These are phyloP conservation scores for Telmatochromis brachygnathus DNA, from an alignment of 2,113 vertebrate genomes.

Conservation along the genomic window DNA sequence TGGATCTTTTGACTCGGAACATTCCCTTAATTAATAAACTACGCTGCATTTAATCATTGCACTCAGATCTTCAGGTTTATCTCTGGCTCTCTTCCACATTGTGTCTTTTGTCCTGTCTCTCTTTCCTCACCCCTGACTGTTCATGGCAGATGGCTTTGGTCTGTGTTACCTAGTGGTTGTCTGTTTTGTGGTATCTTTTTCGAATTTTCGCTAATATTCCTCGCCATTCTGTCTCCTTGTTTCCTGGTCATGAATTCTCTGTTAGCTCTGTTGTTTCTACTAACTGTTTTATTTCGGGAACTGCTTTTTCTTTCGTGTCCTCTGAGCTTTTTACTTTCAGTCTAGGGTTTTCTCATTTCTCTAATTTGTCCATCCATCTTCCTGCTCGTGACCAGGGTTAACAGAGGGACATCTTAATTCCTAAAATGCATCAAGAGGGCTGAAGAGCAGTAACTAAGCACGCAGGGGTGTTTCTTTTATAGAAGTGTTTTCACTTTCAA, in stretches of 20 bases:
- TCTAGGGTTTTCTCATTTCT: neutral
- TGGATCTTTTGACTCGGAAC: neutral
- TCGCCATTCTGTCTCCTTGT: neutral
- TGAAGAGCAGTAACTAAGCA: neutral
- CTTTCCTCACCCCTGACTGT: neutral
- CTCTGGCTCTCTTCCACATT: neutral
- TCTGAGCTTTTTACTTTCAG: neutral
- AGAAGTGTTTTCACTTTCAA: neutral
- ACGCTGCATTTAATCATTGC: neutral
- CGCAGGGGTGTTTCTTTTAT: neutral
- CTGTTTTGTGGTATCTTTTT: neutral
- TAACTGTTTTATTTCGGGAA: neutral
- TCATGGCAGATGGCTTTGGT: neutral
- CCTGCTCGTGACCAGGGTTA: neutral
- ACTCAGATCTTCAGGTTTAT: neutral
- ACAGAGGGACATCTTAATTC: neutral
- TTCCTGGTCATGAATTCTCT: neutral
- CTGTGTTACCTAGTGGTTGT: neutral
- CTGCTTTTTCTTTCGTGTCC: neutral
- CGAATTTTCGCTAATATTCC: rapidly evolving
- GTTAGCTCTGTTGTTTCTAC: neutral
- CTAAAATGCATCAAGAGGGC: neutral
- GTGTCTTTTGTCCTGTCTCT: neutral
- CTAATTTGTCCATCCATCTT: neutral
- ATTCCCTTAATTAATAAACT: neutral